These are phyloP conservation scores for Cyaniris semiargus DNA, from an alignment of 2,888 invertebrate species.

Conservation along the genomic window DNA sequence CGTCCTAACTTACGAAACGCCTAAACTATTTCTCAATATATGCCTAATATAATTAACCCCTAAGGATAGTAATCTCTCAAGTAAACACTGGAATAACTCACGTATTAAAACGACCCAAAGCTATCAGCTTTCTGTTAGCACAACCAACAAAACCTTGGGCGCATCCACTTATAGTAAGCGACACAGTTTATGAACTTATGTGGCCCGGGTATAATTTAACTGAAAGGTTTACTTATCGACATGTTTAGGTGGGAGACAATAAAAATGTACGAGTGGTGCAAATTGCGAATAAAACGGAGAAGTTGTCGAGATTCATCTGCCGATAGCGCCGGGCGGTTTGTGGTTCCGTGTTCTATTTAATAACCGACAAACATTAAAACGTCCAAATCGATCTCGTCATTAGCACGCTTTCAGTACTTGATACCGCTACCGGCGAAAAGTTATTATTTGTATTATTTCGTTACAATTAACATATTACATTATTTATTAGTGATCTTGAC, in stretches of 20 bases:
- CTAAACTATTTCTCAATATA: background rate
- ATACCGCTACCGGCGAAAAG: background rate
- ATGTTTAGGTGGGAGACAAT: conserved; percentile 12
- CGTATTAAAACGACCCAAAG: conserved; percentile 22
- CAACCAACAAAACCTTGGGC: conserved; percentile 27
- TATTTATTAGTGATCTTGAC: background rate
- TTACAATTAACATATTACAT: background rate
- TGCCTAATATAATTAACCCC: background rate
- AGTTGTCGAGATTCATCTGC: conserved; percentile 33
- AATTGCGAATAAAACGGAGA: conserved; percentile 30
- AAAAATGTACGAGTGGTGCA: conserved; percentile 26
- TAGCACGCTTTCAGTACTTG: conserved; percentile 23
- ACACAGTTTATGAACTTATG: conserved; percentile 2
- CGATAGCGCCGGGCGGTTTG: conserved; percentile 33
- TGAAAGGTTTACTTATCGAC: conserved; percentile 22
- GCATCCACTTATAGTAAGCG: conserved; percentile 19
- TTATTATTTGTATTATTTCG: conserved; percentile 6
- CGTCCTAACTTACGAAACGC: background rate
- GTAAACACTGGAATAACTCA: conserved; percentile 3
- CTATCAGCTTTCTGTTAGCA: conserved; percentile 30
- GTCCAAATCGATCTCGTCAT: conserved; percentile 35
- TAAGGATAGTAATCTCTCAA: background rate
- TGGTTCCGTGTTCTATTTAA: conserved; percentile 32
- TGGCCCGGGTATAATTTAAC: conserved; percentile 23
- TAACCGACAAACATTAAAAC: conserved; percentile 23